Evolutionary conservation across 2,797 vertebrate genomes (phyloP).

Genomic region (Anableps anableps): DNA sequence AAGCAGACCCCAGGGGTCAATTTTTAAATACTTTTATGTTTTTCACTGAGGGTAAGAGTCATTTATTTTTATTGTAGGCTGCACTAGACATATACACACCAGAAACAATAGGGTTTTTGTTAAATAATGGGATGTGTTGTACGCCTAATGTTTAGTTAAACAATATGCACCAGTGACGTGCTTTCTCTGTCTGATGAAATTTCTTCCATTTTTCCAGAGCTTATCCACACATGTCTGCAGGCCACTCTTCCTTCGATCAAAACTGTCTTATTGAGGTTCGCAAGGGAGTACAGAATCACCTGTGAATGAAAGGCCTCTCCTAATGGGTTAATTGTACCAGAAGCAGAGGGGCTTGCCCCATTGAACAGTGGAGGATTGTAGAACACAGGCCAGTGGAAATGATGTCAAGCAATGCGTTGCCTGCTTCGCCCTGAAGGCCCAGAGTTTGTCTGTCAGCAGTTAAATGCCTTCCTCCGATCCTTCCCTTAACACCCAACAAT

Average conservation of each 20-base stretch:
- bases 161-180: conserved; percentile 34
- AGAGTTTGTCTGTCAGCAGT: conserved; percentile 81
- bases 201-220: conserved; percentile 42
- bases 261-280: conserved; percentile 60
- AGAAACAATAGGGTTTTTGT: conserved; percentile 54
- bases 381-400: conserved; percentile 75
- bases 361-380: conserved; percentile 76
- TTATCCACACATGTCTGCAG: conserved; percentile 61
- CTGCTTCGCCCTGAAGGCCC: conserved; percentile 76
- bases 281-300: conserved; percentile 68
- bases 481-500: conserved; percentile 76
- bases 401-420: conserved; percentile 74
- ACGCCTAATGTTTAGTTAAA: conserved; percentile 47
- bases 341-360: conserved; percentile 76
- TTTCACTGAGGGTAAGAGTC: conserved; percentile 77
- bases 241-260: conserved; percentile 60
- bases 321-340: conserved; percentile 80
- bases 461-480: conserved; percentile 74
- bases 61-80: conserved; percentile 81
- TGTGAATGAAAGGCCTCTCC: conserved; percentile 72
- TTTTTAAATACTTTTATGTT: conserved; percentile 89
- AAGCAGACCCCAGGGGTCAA: conserved; percentile 86
- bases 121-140: conserved; percentile 37
- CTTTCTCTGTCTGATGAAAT: conserved; percentile 48
- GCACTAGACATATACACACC: conserved; percentile 45